Evolutionary conservation across 2,113 vertebrate species (phyloP), one percentile per base, ranked within the genome.

Genomic region (Thinocorus orbignyianus): DNA sequence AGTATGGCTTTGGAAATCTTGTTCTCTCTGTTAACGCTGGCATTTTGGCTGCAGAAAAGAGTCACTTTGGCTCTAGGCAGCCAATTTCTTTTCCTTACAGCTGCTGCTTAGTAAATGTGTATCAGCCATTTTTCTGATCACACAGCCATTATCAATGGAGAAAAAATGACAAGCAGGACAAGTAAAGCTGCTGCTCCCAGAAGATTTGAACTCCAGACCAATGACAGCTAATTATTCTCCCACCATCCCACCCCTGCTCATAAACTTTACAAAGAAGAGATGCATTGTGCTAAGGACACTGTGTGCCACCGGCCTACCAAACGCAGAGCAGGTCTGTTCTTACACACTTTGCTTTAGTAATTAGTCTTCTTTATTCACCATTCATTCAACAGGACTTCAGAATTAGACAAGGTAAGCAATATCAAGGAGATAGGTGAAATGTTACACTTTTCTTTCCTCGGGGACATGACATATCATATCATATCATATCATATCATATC

Each of bases 41-140:
- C 39, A 65, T 81, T 92, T 79, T 83, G 61, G 83, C 65, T 86
- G 60, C 69, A 61, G 64, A 95, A 93, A 91, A 88, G 65, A 89
- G 39, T 20, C 44, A 9, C 22, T 80, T 81, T 58, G 26, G 39
- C 64, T 88, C n/a, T 72, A 66, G 26, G 52, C 49, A 93, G 57
- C 24, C 28, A 70, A 51, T 70, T 79, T 72, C 41, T 94, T 91
- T 95, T 73, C 49, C 51, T 90, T 79, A 25, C 28, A 89, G 84
- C 46, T 84, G 46, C 74, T 94, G 76, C 54, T 93, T 84, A 62
- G 31, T 55, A 92, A 93, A 88, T 30, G 23, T 2, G 2, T 31
- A 61, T 87, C 70, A 92, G 31, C 35, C 41, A 51, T 88, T 66
- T 95, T 41, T 33, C 61, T 62, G 44, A 70, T 58, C 83, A 39